Conservation (phyloP, 2,113 vertebrate genomes). For the Leiothrix lutea region DNA sequence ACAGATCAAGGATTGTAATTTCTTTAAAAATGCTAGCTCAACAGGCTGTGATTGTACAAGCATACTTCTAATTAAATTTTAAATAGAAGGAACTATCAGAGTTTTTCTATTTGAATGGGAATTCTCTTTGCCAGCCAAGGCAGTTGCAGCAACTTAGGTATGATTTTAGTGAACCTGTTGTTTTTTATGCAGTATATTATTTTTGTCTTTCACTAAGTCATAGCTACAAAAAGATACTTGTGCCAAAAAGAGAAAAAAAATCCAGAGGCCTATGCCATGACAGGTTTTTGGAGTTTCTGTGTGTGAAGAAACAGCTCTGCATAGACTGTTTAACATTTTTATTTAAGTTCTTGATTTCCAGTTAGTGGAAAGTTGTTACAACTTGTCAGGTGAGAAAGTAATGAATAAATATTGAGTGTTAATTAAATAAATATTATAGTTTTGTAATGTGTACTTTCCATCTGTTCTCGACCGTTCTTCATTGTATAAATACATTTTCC, state of each 20-base stretch:
- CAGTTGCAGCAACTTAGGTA: neutral
- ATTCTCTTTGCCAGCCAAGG: neutral
- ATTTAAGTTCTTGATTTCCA: neutral
- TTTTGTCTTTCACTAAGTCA: neutral
- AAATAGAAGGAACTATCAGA: neutral
- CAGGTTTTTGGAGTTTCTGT: neutral
- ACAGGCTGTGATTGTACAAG: neutral
- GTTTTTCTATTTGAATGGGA: neutral
- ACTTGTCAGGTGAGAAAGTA: neutral
- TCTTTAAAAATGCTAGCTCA: neutral
- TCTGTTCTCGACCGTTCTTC: neutral
- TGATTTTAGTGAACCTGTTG: neutral
- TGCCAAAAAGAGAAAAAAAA: neutral
- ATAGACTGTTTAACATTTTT: neutral
- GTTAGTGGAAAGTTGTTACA: neutral
- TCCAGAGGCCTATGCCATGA: neutral
- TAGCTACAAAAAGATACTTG: neutral
- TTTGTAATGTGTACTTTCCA: neutral
- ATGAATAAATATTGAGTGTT: neutral
- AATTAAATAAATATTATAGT: neutral
- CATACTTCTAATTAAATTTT: neutral
- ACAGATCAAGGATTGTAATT: neutral
- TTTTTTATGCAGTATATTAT: neutral
- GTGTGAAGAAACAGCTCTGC: neutral
- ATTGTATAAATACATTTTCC: neutral